Evolutionary conservation across 30 jellyfish, hydroid and myxozoan species (phyloP).

Genomic region (Chrysaora quinquecirrha): DNA sequence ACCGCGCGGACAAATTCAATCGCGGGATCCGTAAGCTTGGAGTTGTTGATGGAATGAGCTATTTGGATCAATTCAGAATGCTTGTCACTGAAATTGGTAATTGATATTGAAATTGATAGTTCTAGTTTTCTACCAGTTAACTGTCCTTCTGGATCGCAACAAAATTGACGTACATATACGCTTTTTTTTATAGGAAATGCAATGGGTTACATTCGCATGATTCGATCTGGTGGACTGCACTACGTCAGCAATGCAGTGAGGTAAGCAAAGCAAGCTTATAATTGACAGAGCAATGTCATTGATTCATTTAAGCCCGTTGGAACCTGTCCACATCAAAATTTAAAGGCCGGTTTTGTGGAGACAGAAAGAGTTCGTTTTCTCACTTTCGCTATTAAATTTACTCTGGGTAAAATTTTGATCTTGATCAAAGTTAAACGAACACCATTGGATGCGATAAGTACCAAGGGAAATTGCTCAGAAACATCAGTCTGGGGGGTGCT

Average conservation of each 20-base stretch:
- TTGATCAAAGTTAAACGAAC: background rate
- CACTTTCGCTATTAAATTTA: background rate
- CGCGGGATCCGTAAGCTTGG: constrained; percentile 97
- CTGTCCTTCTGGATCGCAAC: too few species aligned
- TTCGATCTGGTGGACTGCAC: constrained; percentile 97
- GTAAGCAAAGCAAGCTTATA: constrained; percentile 12
- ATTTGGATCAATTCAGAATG: constrained; percentile 91
- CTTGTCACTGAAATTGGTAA: constrained; percentile 90
- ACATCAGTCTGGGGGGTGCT: too few species aligned
- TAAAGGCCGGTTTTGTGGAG: background rate
- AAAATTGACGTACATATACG: too few species aligned
- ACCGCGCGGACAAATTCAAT: constrained; percentile 96
- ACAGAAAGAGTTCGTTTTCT: too few species aligned
- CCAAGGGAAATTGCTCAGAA: background rate
- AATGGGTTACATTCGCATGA: constrained; percentile 96
- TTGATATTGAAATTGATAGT: background rate
- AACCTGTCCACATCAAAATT: background rate
- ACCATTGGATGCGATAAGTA: background rate
- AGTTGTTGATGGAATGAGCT: constrained; percentile 89
- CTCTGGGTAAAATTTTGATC: background rate
- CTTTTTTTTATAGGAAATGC: constrained; percentile 73
- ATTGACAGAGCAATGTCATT: background rate
- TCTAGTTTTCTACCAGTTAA: background rate
- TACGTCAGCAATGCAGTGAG: constrained; percentile 91
- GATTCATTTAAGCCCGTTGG: background rate